Base-by-base conservation (phyloP, 2,797 vertebrate species). In the Acomys russatus region DNA sequence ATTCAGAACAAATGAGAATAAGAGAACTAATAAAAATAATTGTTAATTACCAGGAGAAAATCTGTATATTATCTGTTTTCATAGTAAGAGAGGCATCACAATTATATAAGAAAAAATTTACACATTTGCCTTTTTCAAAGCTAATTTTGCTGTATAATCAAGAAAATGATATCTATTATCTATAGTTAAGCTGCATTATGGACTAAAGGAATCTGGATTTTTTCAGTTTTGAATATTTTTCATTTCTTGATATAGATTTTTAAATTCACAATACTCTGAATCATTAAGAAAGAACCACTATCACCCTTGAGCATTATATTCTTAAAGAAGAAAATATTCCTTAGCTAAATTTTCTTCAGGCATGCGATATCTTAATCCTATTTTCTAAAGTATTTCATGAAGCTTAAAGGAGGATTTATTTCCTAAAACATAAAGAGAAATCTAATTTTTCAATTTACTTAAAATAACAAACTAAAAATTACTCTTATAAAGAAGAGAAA, bases 221-320 rank as follows among this genome's bases (percentile, higher is more conserved):
- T 96, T 95, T 96, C 78, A 91, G 28, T 63, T 70, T 79, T 63
- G 92, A 94, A 74, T 76, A 25, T 33, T 23, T 68, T 90, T 88
- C 38, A 59, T 28, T 76, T 92, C 86, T 90, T 95, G 35, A 90
- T 7, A 56, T 1, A 76, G 80, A 18, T 7, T 59, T 88, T 96
- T 88, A 88, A 78, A 61, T 88, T 96, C 76, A 82, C 4, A 80
- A 28, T 79, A 64, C 35, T 80, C 20, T 30, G 33, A 76, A 64
- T 68, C 70, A 8, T 76, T 80, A 87, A 80, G 35, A 51, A 64
- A 92, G 73, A 91, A 4, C 51, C 14, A 64, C 59, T n/a, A 64
- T 82, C 23, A 64, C 33, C 3, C 56, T 84, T 76, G 66, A 82
- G 94, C 84, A 93, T 28, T 66, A 61, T 79, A 2, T 56, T 70